Evolutionary conservation across 2,797 vertebrate genomes (phyloP).

Genomic region (Chromobotia macracanthus): DNA sequence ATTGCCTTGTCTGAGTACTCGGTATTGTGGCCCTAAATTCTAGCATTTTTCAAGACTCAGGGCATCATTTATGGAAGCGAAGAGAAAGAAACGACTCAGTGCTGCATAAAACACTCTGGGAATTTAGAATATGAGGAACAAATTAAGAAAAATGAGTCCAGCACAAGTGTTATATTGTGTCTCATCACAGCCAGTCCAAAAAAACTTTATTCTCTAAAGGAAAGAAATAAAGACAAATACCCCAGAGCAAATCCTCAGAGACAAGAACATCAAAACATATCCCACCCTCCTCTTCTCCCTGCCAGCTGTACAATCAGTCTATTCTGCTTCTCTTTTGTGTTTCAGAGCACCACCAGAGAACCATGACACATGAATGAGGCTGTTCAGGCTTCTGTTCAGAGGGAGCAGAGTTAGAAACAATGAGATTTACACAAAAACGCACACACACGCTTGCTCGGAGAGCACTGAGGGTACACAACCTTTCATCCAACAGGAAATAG

Average conservation of each 20-base stretch:
- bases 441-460: neutral
- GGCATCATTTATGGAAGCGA: conserved; percentile 9
- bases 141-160: conserved; percentile 50
- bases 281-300: conserved; percentile 25
- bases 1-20: neutral
- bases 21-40: too few species aligned
- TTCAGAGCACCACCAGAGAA: conserved; percentile 5
- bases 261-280: conserved; percentile 42
- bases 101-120: conserved; percentile 2
- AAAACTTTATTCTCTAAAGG: conserved; percentile 10
- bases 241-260: conserved; percentile 26
- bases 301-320: conserved; percentile 29
- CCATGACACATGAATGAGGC: conserved; percentile 33
- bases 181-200: neutral
- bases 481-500: conserved; percentile 33
- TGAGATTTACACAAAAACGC: conserved; percentile 10
- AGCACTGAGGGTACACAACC: neutral
- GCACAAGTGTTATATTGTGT: conserved; percentile 32
- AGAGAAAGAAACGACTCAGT: neutral
- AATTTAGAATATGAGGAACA: conserved; percentile 36
- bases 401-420: conserved; percentile 20
- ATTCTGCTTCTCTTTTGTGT: conserved; percentile 20
- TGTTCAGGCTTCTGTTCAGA: neutral
- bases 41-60: neutral
- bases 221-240: conserved; percentile 35